Evolutionary conservation across 2,113 vertebrate species (phyloP), one percentile per base, ranked within the genome.

Genomic region (Planiliza haematocheilus): DNA sequence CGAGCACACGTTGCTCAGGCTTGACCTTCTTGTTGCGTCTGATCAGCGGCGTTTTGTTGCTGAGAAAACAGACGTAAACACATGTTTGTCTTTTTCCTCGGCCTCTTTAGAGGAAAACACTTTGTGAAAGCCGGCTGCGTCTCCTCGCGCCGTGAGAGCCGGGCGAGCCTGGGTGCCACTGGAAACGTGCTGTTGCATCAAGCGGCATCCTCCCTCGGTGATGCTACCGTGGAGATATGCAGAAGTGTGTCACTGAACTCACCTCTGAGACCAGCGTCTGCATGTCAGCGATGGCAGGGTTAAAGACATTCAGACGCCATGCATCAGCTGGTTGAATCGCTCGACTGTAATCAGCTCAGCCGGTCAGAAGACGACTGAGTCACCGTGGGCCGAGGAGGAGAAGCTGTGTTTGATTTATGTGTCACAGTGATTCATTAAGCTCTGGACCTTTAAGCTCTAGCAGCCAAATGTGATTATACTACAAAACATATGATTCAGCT

Each of bases 111-210:
- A 56, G n/a, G 7, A 18, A 14, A 2, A 46, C 24, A 9, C 14
- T 7, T 10, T n/a, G 7, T 7, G 7, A 10, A n/a, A 36, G 30
- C 24, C 17, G 59, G 1, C 30, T 48, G 56, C 13, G 43, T 1
- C 24, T 57, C 38, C 3, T 12, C 7, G 0, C 12, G 39, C 20
- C 18, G 50, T 1, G 4, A 21, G 49, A 13, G 43, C 18, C 17
- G 39, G 14, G 5, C 7, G 17, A 51, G 18, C 7, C 30, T 64
- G 30, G 2, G 13, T 3, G 43, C 61, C 70, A 7, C 24, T 60
- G 65, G 6, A 58, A 67, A 60, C 69, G 21, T 0, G 38, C n/a
- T n/a, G 64, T 65, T 85, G 45, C 74, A 66, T 90, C 82, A 86
- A 16, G 51, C 68, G 5, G 20, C 72, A 39, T 79, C 72, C 70